Base-by-base conservation (phyloP, 1,140 invertebrate species). In the Tetranychus urticae region DNA sequence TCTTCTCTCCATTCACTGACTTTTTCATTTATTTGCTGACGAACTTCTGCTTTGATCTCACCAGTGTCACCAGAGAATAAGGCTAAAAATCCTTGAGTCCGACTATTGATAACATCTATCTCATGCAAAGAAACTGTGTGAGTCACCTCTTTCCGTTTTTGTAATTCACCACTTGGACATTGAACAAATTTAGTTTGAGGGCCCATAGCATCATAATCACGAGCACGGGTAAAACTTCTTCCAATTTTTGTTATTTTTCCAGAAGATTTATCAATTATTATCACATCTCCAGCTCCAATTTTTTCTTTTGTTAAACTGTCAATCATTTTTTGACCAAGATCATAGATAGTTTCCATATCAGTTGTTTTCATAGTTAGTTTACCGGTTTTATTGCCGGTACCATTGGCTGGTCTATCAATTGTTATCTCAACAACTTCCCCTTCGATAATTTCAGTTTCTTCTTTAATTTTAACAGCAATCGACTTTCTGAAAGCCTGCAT, bases 291-390 rank as follows among this genome's bases (percentile, higher is more conserved):
- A 45, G 77, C 76, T 65, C 73, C 70, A 46, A 88, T 82, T 75
- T 96, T 97, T 72, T 98, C 93, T 70, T 97, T 97, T 66, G 90
- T 83, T 47, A 97, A 78, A 61, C 85, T 86, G 71, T 99, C 94
- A 62, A 97, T 94, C 83, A 99, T 97, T 79, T 98, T 99, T 59
- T 85, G 86, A 36, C 94, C 94, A 68, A 98, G 78, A 73, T 99
- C 94, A 73, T 97, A 99, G 62, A 97, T 85, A 0, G 94, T 97
- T 74, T 99, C 94, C 94, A 98, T 99, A 72, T 98, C 94, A 1
- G 92, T 97, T 2, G 93, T 97, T 77, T 98, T 98, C 33, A 98
- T 73, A 0, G 93, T 97, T 2, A 99, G 73, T 70, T 97, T 92
- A 2, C 92, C 80, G 59, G 79, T 73, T 76, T 96, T 89, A 0